A percentile compares a stretch with the other conserved stretches of the same genome.
These are phyloP conservation scores for Thunnus thynnus DNA, from an alignment of 2,113 vertebrate genomes.

Conservation along the genomic window DNA sequence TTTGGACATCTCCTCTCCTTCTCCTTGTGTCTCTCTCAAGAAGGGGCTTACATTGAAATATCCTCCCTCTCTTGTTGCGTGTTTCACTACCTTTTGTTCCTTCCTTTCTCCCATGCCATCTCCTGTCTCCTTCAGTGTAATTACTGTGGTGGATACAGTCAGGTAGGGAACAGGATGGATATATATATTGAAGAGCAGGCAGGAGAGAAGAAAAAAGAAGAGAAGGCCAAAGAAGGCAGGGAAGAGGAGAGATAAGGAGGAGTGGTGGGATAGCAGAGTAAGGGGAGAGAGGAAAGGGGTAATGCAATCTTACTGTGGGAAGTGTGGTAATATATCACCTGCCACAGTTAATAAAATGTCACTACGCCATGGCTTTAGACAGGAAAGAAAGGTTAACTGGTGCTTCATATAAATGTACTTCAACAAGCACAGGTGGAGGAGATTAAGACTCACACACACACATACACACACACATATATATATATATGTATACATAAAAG, in stretches of 20 bases:
- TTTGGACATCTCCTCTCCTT: slow-evolving; percentile 7
- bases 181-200: slow-evolving; percentile 8
- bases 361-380: slow-evolving; percentile 65
- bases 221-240: slow-evolving; percentile 9
- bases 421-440: slow-evolving; percentile 63
- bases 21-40: slow-evolving; percentile 24
- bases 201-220: not conserved
- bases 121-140: slow-evolving; percentile 43
- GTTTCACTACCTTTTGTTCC: slow-evolving; percentile 19
- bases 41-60: slow-evolving; percentile 34
- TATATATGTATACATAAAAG: slow-evolving; percentile 2
- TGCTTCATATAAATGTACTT: slow-evolving; percentile 76
- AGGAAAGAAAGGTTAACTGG: slow-evolving; percentile 81
- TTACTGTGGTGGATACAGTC: slow-evolving; percentile 54
- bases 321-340: slow-evolving; percentile 81
- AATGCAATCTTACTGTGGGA: slow-evolving; percentile 76
- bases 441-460: slow-evolving; percentile 37
- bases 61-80: slow-evolving; percentile 7
- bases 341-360: slow-evolving; percentile 82
- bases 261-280: slow-evolving; percentile 35
- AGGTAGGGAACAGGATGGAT: not conserved
- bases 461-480: not conserved
- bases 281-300: slow-evolving; percentile 50
- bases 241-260: slow-evolving; percentile 45
- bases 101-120: slow-evolving; percentile 8